A percentile compares a stretch with the other conserved stretches of the same genome.
Evolutionary conservation across 2,797 vertebrate genomes (phyloP).

Genomic region (Acanthiza pusilla): DNA sequence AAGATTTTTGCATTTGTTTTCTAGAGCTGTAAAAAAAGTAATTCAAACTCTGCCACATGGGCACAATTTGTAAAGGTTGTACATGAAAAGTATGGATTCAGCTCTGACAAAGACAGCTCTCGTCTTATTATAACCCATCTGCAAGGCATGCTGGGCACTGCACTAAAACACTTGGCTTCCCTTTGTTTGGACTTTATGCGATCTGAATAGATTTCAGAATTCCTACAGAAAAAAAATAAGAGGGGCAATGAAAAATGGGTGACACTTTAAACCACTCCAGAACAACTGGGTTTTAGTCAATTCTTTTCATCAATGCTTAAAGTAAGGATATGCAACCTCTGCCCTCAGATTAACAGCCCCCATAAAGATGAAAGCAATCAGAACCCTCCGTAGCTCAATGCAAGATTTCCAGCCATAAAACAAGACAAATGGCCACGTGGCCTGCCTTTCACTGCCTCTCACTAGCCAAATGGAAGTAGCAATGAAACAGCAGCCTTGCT

Average conservation of each 20-base stretch:
- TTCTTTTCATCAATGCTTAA: slow-evolving; percentile 4
- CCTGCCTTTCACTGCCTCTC: background rate
- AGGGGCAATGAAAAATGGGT: slow-evolving; percentile 12
- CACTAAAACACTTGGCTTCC: slow-evolving; percentile 35
- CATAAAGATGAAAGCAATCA: slow-evolving; percentile 15
- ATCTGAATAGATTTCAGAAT: slow-evolving; percentile 42
- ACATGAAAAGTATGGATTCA: slow-evolving; percentile 55
- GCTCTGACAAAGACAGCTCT: slow-evolving; percentile 57
- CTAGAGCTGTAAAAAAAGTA: slow-evolving; percentile 64
- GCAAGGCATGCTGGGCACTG: slow-evolving; percentile 24
- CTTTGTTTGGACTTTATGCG: slow-evolving; percentile 32
- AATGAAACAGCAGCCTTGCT: background rate
- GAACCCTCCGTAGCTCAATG: background rate
- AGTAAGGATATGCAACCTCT: slow-evolving; percentile 15
- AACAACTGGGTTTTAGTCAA: slow-evolving; percentile 41
- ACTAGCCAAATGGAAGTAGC: background rate
- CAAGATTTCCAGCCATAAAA: background rate
- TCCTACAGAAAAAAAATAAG: slow-evolving; percentile 8
- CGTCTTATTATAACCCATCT: slow-evolving; percentile 50
- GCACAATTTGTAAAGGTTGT: slow-evolving; percentile 70
- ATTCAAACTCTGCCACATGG: slow-evolving; percentile 66
- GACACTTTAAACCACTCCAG: slow-evolving; percentile 54
- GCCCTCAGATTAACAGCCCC: slow-evolving; percentile 32
- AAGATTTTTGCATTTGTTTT: slow-evolving; percentile 78
- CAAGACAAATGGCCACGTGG: background rate